A percentile compares a stretch with the other conserved stretches of the same genome.
phyloP scores from a whole-genome alignment of 2,888 invertebrate genomes.

The Macrophya alboannulata region DNA sequence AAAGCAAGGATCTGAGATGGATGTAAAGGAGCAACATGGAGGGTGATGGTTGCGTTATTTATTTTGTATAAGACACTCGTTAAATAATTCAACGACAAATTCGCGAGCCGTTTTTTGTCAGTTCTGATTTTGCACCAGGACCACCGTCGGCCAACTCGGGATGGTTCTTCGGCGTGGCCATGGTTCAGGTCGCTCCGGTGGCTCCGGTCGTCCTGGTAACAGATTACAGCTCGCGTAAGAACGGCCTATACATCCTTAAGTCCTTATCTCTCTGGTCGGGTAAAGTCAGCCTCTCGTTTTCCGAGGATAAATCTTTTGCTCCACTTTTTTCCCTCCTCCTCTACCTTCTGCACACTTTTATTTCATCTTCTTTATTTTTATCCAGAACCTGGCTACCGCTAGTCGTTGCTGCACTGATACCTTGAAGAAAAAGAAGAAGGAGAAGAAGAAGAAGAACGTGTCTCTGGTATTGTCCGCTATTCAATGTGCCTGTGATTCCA shows the following conservation, averaged over 20 bases:
- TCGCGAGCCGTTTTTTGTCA: constrained; percentile 32
- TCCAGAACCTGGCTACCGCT: not conserved
- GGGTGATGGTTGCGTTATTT: not conserved
- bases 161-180: not conserved
- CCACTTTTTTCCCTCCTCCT: constrained; percentile 47
- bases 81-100: constrained; percentile 43
- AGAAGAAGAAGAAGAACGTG: not conserved
- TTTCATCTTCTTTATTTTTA: constrained; percentile 26
- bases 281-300: constrained; percentile 56
- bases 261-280: constrained; percentile 53
- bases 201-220: constrained; percentile 71
- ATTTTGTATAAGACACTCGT: constrained; percentile 34
- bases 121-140: not conserved
- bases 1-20: not conserved
- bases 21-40: not conserved
- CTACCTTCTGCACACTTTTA: constrained; percentile 45
- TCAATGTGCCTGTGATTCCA: too few relatives aligned
- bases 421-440: not conserved
- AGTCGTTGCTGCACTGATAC: constrained; percentile 18
- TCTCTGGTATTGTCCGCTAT: not conserved
- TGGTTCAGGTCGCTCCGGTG: not conserved
- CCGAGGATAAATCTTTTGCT: constrained; percentile 60
- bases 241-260: constrained; percentile 54
- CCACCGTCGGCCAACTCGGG: too few relatives aligned
- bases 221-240: constrained; percentile 70